Conservation (phyloP, 2,113 vertebrate genomes). For the Pterocles gutturalis region DNA sequence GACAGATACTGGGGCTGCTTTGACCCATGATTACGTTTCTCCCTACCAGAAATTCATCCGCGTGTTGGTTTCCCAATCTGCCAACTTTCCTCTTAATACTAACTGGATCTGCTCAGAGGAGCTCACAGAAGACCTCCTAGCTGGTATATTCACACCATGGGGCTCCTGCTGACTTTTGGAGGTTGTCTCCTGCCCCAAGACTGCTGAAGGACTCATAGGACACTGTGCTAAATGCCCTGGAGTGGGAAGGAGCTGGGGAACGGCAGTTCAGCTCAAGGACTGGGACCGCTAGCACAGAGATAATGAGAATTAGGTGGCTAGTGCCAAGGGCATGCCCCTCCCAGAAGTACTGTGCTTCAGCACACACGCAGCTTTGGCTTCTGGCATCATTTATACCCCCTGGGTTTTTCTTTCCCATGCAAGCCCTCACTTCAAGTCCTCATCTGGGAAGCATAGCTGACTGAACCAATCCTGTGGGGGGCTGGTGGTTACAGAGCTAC, state of each 20-base stretch:
- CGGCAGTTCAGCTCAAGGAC: not conserved
- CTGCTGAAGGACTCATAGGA: not conserved
- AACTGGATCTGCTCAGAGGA: not conserved
- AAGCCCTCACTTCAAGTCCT: not conserved
- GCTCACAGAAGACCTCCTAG: not conserved
- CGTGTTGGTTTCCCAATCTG: not conserved
- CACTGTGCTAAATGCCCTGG: not conserved
- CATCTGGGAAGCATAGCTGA: not conserved
- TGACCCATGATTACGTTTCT: not conserved
- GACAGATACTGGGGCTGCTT: not conserved
- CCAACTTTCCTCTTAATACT: not conserved
- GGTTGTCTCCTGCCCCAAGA: not conserved
- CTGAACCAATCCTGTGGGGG: not conserved
- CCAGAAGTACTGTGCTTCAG: accelerated
- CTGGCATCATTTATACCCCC: not conserved
- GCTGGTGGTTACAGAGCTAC: not conserved
- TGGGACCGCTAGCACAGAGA: not conserved
- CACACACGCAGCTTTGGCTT: not conserved
- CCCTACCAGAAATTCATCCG: not conserved
- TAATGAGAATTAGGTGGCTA: not conserved
- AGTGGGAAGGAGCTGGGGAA: not conserved
- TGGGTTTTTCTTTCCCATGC: not conserved
- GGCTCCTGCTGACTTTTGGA: not conserved
- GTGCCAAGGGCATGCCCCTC: not conserved
- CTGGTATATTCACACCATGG: not conserved